Conservation (phyloP, 2,888 invertebrate genomes). For the Isoperla grammatica region DNA sequence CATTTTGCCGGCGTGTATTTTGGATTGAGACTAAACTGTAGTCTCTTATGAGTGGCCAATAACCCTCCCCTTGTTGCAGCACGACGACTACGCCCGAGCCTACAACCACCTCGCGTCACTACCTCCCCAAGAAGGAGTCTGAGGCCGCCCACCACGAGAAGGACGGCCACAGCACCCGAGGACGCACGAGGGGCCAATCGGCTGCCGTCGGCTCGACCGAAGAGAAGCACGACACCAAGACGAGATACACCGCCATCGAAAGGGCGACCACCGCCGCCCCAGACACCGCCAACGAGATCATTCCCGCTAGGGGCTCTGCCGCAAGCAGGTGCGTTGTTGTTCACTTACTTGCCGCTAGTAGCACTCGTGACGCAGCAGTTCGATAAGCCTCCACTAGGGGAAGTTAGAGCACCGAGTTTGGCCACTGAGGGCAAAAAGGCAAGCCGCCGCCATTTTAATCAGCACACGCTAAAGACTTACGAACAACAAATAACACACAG, state of each 20-base stretch:
- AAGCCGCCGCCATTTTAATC: too few species aligned
- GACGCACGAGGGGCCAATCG: constrained; percentile 21
- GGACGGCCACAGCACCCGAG: constrained; percentile 9
- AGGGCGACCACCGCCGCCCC: constrained; percentile 46
- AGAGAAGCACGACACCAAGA: constrained; percentile 33
- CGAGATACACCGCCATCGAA: constrained; percentile 53
- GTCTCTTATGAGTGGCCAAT: too few species aligned
- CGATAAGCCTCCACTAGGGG: too few species aligned
- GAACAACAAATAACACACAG: too few species aligned
- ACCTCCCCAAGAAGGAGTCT: constrained; percentile 19
- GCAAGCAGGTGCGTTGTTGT: constrained; percentile 10
- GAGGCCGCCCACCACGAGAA: background rate
- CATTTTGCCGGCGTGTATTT: too few species aligned
- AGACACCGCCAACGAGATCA: constrained; percentile 61
- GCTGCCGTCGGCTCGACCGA: constrained; percentile 23
- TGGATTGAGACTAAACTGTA: too few species aligned
- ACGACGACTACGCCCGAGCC: constrained; percentile 43
- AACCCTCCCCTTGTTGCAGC: constrained; percentile 16
- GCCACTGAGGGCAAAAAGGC: too few species aligned
- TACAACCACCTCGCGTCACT: constrained; percentile 1
- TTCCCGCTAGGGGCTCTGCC: constrained; percentile 39
- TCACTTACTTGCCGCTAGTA: too few species aligned
- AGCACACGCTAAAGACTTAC: too few species aligned
- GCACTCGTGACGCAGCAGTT: too few species aligned
- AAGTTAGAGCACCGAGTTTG: too few species aligned